Base-by-base conservation (phyloP, 2,113 vertebrate genomes). In the Zonotrichia leucophrys region DNA sequence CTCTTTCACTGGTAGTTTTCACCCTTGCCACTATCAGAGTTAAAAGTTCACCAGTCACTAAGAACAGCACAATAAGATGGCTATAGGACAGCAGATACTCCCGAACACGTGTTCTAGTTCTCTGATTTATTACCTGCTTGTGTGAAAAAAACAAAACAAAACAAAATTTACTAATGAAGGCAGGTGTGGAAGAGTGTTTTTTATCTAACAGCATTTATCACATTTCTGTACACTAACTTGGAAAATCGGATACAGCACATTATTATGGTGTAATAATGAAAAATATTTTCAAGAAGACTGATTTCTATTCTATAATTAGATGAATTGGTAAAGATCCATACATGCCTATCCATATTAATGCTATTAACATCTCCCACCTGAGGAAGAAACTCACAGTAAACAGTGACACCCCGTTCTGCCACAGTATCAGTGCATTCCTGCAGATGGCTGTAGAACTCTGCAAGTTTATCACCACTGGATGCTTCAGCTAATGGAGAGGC, bases 391-490 rank as follows among this genome's bases (percentile, higher is more conserved):
- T 41, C 22, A 59, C 15, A 56, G 47, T 39, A 94, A 94, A 86
- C 6, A 92, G 63, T 31, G 86, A 49, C 46, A 69, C 27, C 41
- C 28, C 0, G 2, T 66, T 91, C 83, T 92, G 87, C 42, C 94
- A 96, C 95, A 97, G 78, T 97, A 96, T 97, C 97, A 59, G 69
- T 49, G 90, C 78, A 90, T 96, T 97, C 95, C 90, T 93, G 95
- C 91, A 96, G 95, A 94, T 94, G 94, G 95, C 90, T 95, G 93
- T 90, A 96, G 72, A 96, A 96, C 92, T 91, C 94, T 97, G 84
- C 80, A 85, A 85, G 88, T 94, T 87, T 92, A 88, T 94, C 85
- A 86, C n/a, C 53, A 70, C 74, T 19, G 76, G 92, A 81, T 50
- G 59, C 53, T 87, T 79, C 68, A 86, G 74, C 83, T 93, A 78